Evolutionary conservation across 2,888 invertebrate genomes (phyloP).

Genomic region (Monochamus alternatus): DNA sequence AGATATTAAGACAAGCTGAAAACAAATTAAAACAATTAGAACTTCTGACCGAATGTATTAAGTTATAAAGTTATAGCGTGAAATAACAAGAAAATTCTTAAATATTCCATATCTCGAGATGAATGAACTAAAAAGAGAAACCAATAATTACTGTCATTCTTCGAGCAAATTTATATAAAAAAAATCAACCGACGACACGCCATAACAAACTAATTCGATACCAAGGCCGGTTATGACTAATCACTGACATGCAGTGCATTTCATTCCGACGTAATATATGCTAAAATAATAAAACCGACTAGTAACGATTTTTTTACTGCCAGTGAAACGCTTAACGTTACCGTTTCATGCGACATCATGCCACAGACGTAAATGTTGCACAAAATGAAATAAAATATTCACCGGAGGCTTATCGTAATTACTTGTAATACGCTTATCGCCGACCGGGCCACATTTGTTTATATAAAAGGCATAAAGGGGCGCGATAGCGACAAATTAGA

Average conservation of each 20-base stretch:
- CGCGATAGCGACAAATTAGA: conserved; percentile 32
- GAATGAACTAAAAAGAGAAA: too few species aligned
- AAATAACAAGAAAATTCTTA: too few species aligned
- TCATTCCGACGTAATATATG: conserved; percentile 8
- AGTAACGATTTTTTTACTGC: conserved; percentile 28
- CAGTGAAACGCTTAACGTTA: conserved; percentile 22
- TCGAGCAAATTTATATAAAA: neutral
- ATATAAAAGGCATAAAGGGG: conserved; percentile 20
- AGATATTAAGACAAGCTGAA: too few species aligned
- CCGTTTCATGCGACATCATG: conserved; percentile 28
- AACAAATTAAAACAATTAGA: too few species aligned
- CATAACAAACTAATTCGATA: neutral
- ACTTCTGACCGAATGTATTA: too few species aligned
- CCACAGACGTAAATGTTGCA: conserved; percentile 21
- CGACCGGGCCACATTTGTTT: conserved; percentile 18
- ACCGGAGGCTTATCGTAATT: conserved; percentile 19
- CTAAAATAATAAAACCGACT: conserved; percentile 13
- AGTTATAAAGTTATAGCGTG: too few species aligned
- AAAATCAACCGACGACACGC: neutral
- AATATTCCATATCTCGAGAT: too few species aligned
- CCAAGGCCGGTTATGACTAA: neutral
- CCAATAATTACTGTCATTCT: neutral
- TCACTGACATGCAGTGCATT: conserved; percentile 1
- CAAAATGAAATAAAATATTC: conserved; percentile 22
- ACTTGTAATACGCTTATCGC: conserved; percentile 28